Base-by-base conservation (phyloP, 2,888 invertebrate genomes). In the Pyrochroa serraticornis region DNA sequence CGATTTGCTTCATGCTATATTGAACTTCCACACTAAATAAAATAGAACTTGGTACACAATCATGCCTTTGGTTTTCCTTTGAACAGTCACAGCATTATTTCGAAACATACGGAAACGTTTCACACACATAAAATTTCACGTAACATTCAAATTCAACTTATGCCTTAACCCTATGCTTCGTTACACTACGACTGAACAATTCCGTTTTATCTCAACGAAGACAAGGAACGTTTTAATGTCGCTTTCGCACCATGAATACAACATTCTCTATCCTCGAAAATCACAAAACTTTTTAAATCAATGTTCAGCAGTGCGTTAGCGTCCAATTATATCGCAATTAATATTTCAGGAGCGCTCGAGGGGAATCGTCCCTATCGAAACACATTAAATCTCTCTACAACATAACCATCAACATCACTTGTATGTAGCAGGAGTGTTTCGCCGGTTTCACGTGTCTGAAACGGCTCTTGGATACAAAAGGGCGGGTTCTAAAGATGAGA, bases 1-100 rank as follows among this genome's bases (percentile, higher is more conserved):
- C 65, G 58, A 64, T 63, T 66, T 63, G 60, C 63, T 60, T 68
- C 60, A 61, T 62, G 66, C 59, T 61, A 57, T 65, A 66, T 66
- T 63, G 68, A 66, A 62, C 66, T 61, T 60, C 60, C 51, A 57
- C 63, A 62, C 62, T 63, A 65, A 62, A 67, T 66, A 63, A 63
- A 64, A 64, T 63, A 61, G 56, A 56, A 51, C 50, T 61, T 35
- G 36, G 53, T 60, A 56, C 52, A 60, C 60, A 60, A 60, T 60
- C 60, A 60, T 60, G 44, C 57, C 56, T 57, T 55, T 57, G 60
- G 57, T 57, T 57, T 53, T 44, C 46, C 57, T 60, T 57, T 60
- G 52, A 57, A 57, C 53, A 53, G 49, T 43, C 49, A 48, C 34
- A 53, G 46, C 56, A 53, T 60, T 53, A 60, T 57, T 60, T 57